A percentile compares a stretch with the other conserved stretches of the same genome.
These are phyloP conservation scores for Ptychoptera contaminata DNA, from an alignment of 2,888 invertebrate genomes.

Conservation along the genomic window DNA sequence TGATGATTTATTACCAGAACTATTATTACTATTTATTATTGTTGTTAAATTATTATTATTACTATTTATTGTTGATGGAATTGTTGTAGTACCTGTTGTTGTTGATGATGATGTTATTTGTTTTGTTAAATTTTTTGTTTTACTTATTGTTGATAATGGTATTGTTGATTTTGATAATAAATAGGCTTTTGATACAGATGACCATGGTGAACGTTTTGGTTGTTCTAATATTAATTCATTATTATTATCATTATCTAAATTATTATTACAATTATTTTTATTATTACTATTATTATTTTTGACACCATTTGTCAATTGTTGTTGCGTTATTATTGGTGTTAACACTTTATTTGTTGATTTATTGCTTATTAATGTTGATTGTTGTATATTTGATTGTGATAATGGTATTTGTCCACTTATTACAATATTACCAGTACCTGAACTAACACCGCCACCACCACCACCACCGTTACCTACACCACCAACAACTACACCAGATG, in stretches of 20 bases:
- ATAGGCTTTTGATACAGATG: neutral
- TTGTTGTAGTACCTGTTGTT: slow-evolving; percentile 1
- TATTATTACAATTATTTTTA: too few species aligned
- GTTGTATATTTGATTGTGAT: neutral
- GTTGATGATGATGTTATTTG: neutral
- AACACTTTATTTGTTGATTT: too few species aligned
- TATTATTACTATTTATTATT: too few species aligned
- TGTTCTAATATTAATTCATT: neutral
- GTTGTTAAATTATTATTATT: neutral
- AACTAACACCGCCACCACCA: slow-evolving; percentile 2
- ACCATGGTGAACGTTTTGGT: neutral
- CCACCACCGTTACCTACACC: slow-evolving; percentile 2
- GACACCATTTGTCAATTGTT: neutral
- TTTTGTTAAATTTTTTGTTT: neutral
- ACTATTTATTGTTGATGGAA: neutral
- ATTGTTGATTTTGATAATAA: slow-evolving; percentile 8
- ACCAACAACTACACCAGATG: neutral
- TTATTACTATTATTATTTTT: too few species aligned
- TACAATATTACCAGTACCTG: too few species aligned
- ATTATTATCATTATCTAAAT: slow-evolving; percentile 7
- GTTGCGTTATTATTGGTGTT: too few species aligned
- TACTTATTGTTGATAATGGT: neutral
- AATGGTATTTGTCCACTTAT: neutral
- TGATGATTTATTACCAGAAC: too few species aligned
- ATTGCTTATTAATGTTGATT: neutral